A percentile compares a stretch with the other conserved stretches of the same genome.
Evolutionary conservation across 2,113 vertebrate genomes (phyloP).

Genomic region (Takifugu flavidus): DNA sequence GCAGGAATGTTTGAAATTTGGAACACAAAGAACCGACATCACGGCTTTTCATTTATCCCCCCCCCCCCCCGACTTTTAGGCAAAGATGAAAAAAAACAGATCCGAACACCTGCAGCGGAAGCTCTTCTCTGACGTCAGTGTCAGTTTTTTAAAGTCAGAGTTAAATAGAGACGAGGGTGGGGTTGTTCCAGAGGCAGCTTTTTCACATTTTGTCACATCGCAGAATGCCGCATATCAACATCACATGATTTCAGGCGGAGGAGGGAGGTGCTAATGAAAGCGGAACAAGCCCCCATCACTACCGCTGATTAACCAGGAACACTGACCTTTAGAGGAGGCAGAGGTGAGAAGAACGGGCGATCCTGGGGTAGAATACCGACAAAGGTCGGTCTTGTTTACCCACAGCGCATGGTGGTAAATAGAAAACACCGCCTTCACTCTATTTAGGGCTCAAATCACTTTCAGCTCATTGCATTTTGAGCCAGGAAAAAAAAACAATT

Average conservation of each 20-base stretch:
- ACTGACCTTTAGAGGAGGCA: slow-evolving; percentile 48
- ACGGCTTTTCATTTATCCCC: no score
- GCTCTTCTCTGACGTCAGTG: neutral
- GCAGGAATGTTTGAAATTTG: neutral
- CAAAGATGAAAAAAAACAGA: neutral
- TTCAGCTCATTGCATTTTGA: slow-evolving; percentile 29
- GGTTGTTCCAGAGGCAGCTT: neutral
- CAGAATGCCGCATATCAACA: slow-evolving; percentile 10
- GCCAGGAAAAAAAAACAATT: slow-evolving; percentile 31
- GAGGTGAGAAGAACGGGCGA: slow-evolving; percentile 30
- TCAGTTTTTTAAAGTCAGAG: no score
- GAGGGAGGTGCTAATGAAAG: slow-evolving; percentile 33
- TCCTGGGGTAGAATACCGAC: slow-evolving; percentile 14
- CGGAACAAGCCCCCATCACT: slow-evolving; percentile 11
- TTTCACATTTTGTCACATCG: neutral
- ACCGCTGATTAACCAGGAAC: slow-evolving; percentile 50
- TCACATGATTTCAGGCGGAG: slow-evolving; percentile 26
- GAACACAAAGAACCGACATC: no score
- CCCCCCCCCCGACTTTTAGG: no score
- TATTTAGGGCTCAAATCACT: slow-evolving; percentile 2
- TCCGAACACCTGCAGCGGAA: slow-evolving; percentile 20
- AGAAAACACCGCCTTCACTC: slow-evolving; percentile 30
- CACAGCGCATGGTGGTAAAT: slow-evolving; percentile 20
- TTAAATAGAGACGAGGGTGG: neutral
- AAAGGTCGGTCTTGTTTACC: slow-evolving; percentile 15